phyloP scores from a whole-genome alignment of 2,797 vertebrate genomes.

The Adelosebastes latens region DNA sequence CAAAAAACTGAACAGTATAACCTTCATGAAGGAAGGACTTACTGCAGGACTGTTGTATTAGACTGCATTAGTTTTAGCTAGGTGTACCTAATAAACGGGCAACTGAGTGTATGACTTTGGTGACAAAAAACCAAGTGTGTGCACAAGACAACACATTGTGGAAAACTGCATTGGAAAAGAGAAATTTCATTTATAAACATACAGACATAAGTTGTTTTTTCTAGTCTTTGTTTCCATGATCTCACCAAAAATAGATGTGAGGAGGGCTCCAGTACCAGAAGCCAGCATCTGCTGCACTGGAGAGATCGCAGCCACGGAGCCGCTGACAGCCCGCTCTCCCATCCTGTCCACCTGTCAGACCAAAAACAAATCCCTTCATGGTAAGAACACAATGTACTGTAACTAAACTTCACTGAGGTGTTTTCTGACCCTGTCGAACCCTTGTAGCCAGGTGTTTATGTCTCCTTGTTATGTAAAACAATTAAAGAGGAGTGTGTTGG shows the following conservation, averaged over 20 bases:
- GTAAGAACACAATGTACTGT: background rate
- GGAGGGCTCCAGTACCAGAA: constrained; percentile 91
- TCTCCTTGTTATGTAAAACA: constrained; percentile 22
- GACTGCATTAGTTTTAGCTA: background rate
- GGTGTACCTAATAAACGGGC: background rate
- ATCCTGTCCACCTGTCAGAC: constrained; percentile 82
- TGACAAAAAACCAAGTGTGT: background rate
- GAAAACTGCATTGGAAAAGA: background rate
- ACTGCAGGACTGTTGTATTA: too few relatives aligned
- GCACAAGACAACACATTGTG: background rate
- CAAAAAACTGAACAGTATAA: background rate
- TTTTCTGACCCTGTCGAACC: background rate
- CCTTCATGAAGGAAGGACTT: background rate
- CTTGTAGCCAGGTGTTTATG: background rate
- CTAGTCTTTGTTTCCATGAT: background rate
- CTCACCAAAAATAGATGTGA: constrained; percentile 96
- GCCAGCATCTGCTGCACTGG: constrained; percentile 96
- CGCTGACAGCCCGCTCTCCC: constrained; percentile 76
- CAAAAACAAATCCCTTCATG: background rate
- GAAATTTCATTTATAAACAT: background rate
- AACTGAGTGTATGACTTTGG: background rate
- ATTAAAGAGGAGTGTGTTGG: background rate
- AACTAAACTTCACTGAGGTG: background rate
- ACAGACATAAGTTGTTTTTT: background rate
- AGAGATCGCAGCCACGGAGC: constrained; percentile 84